Evolutionary conservation across 2,113 vertebrate species (phyloP).

Genomic region (Spilogale gracilis): DNA sequence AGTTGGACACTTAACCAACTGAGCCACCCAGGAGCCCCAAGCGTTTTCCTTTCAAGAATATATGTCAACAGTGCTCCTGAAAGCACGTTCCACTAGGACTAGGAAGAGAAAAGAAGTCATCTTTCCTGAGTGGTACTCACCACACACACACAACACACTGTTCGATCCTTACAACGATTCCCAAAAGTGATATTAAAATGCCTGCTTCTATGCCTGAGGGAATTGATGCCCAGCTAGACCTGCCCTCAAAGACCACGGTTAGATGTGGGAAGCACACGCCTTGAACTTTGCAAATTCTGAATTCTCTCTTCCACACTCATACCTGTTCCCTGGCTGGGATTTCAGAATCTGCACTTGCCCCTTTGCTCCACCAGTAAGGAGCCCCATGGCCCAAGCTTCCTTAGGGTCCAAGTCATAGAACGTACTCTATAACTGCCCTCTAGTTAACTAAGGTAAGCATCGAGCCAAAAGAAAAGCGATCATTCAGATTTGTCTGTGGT

Average conservation of each 20-base stretch:
- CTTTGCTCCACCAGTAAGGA: not conserved
- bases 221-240: not conserved
- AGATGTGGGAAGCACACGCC: not conserved
- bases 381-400: not conserved
- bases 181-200: not conserved
- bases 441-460: not conserved
- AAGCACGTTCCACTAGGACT: not conserved
- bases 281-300: not conserved
- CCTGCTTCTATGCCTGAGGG: not conserved
- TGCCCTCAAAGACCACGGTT: not conserved
- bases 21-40: too few species aligned
- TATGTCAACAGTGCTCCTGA: too few species aligned
- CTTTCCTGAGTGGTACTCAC: not conserved
- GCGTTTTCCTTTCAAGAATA: not conserved
- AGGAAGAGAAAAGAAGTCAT: not conserved
- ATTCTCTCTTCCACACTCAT: not conserved
- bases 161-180: not conserved
- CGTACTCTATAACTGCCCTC: not conserved
- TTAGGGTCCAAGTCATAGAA: not conserved
- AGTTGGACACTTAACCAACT: too few species aligned
- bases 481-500: not conserved
- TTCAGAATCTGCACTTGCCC: not conserved
- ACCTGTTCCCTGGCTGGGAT: not conserved
- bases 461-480: not conserved
- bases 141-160: not conserved